phyloP scores from a whole-genome alignment of 1,140 invertebrate species.

The Laodelphax striatellus region DNA sequence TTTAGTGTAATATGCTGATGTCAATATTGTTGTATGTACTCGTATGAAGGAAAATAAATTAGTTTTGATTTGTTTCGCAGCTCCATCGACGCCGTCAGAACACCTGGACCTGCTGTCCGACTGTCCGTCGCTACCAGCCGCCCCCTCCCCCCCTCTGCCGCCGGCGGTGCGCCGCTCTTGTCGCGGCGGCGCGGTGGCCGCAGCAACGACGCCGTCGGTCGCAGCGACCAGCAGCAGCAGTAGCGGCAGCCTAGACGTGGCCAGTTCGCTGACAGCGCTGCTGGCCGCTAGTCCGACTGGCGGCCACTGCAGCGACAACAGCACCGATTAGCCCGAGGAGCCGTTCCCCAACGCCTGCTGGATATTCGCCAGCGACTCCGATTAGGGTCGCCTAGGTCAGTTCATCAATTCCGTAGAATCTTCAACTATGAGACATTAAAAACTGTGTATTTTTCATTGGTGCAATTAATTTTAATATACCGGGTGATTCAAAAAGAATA shows the following conservation, averaged over 20 bases:
- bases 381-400: background rate
- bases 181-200: background rate
- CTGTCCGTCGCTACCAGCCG: background rate
- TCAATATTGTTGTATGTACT: no score
- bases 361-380: slow-evolving; percentile 15
- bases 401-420: no score
- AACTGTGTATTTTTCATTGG: no score
- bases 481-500: no score
- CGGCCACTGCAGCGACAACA: background rate
- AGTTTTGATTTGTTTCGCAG: no score
- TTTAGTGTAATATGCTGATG: no score
- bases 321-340: slow-evolving; percentile 3
- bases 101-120: slow-evolving; percentile 5
- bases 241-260: background rate
- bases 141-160: background rate
- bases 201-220: no score
- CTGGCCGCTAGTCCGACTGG: background rate
- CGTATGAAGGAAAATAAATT: no score
- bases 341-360: slow-evolving; percentile 18
- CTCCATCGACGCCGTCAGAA: slow-evolving; percentile 7
- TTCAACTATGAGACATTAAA: no score
- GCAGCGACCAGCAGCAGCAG: background rate
- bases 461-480: no score
- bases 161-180: background rate
- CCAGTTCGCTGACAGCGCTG: slow-evolving; percentile 1